These are phyloP conservation scores for Steinernema carpocapsae DNA, from an alignment of 2,888 invertebrate genomes.

Conservation along the genomic window DNA sequence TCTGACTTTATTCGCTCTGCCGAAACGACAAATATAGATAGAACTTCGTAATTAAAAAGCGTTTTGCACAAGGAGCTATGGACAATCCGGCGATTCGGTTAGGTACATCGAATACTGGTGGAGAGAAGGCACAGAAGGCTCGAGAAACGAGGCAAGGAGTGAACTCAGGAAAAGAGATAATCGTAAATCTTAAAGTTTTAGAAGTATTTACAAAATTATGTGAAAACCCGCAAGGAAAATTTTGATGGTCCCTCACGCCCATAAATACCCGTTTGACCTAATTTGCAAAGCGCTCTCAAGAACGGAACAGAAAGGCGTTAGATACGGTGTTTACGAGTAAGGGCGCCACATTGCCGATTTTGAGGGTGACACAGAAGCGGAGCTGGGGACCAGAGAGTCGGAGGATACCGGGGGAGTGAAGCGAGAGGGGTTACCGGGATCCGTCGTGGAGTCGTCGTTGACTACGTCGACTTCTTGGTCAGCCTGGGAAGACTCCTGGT, in stretches of 20 bases:
- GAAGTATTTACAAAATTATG: constrained; percentile 4
- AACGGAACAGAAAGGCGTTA: constrained; percentile 5
- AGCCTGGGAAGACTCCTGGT: constrained; percentile 24
- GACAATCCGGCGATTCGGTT: not conserved
- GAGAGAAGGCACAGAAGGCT: not conserved
- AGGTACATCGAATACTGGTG: not conserved
- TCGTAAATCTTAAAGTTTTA: not conserved
- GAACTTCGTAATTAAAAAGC: not conserved
- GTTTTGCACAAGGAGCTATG: too few relatives aligned
- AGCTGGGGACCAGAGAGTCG: not conserved
- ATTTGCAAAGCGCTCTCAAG: not conserved
- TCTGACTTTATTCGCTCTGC: constrained; percentile 2
- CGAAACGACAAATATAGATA: not conserved
- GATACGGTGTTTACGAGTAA: constrained; percentile 29
- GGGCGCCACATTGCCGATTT: constrained; percentile 12
- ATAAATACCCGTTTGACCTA: constrained; percentile 19
- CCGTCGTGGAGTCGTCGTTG: constrained; percentile 15
- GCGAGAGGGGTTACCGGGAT: not conserved
- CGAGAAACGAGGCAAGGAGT: not conserved
- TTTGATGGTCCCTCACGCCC: constrained; percentile 13
- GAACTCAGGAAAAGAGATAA: not conserved
- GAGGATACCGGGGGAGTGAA: not conserved
- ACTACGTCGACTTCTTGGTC: constrained; percentile 29
- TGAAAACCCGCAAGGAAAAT: constrained; percentile 15
- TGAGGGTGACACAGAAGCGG: not conserved